Base-by-base conservation (phyloP, 2,888 invertebrate genomes). In the Caenorhabditis afra region DNA sequence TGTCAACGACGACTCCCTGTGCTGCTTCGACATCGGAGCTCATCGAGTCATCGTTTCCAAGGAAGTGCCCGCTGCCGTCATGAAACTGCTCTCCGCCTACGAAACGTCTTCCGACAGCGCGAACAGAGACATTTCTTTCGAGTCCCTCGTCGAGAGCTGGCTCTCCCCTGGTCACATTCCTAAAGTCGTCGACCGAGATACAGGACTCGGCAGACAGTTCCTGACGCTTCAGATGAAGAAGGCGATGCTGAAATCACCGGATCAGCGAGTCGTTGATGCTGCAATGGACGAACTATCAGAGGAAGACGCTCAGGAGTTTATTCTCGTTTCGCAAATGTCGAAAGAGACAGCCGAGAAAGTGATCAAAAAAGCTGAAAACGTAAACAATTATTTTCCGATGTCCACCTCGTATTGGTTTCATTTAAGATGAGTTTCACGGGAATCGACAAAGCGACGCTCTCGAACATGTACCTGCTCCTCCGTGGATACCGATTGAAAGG, bases 231-330 rank as follows among this genome's bases (percentile, higher is more conserved):
- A 20, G 20, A 79, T 79, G 73, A 37, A 61, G 14, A 79, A 68
- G 22, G 55, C 64, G 16, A 79, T 79, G 79, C 47, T 79, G 4
- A 68, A 59, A 49, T 79, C 79, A 20, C 18, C 16, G 1, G 74
- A 79, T 29, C 64, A 64, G 20, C 50, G 73, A 53, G 74, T 79
- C 18, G 68, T 79, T 12, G 74, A 79, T 35, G 78, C 81, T 0
- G 83, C 83, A n/a, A 44, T 83, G 23, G 55, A 78, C 12, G 76
- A 58, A 16, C 22, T 83, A 14, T 62, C 58, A 0, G 68, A 68
- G 41, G n/a, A 23, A 4, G 75, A 79, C 41, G 83, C 81, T 3
- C 66, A 75, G 22, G 64, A 75, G 22, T 79, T 83, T 37, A 44
- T 75, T 4, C 22, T 79, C 1, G 67, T 71, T 0, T 65, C 75